phyloP scores from a whole-genome alignment of 2,888 invertebrate species.

The Helicoverpa assulta region DNA sequence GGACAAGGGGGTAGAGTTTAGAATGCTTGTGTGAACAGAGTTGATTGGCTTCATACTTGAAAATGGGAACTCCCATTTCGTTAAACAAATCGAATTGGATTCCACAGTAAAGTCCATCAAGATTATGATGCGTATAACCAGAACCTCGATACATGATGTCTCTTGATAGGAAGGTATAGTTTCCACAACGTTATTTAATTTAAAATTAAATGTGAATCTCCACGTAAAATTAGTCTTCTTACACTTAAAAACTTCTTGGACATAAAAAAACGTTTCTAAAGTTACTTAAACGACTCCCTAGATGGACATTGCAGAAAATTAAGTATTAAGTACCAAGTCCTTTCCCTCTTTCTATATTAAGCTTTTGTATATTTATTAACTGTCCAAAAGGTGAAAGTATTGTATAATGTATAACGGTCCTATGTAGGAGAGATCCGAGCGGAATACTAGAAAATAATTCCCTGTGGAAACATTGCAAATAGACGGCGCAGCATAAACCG shows the following conservation, averaged over 20 bases:
- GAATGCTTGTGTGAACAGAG: background rate
- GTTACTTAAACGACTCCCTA: slow-evolving; percentile 49
- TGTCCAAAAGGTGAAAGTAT: slow-evolving; percentile 28
- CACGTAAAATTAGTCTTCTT: slow-evolving; percentile 42
- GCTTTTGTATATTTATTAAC: slow-evolving; percentile 3
- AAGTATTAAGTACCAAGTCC: slow-evolving; percentile 36
- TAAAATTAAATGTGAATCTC: slow-evolving; percentile 18
- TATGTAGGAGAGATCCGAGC: slow-evolving; percentile 16
- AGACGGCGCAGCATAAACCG: slow-evolving; percentile 57
- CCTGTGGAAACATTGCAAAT: slow-evolving; percentile 67
- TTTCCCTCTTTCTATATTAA: slow-evolving; percentile 25
- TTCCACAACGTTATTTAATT: slow-evolving; percentile 4
- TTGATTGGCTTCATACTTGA: background rate
- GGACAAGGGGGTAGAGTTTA: slow-evolving; percentile 8
- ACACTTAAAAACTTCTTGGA: slow-evolving; percentile 40
- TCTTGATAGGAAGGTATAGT: background rate
- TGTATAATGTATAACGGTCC: slow-evolving; percentile 27
- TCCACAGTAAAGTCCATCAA: slow-evolving; percentile 23
- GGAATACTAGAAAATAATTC: slow-evolving; percentile 71
- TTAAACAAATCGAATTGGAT: background rate
- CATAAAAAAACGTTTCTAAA: slow-evolving; percentile 46
- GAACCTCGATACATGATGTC: too few relatives aligned
- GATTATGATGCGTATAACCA: too few relatives aligned
- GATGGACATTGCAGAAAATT: slow-evolving; percentile 50
- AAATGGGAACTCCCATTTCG: background rate